phyloP scores from a whole-genome alignment of 2,888 invertebrate genomes.

The Magallana nippona region DNA sequence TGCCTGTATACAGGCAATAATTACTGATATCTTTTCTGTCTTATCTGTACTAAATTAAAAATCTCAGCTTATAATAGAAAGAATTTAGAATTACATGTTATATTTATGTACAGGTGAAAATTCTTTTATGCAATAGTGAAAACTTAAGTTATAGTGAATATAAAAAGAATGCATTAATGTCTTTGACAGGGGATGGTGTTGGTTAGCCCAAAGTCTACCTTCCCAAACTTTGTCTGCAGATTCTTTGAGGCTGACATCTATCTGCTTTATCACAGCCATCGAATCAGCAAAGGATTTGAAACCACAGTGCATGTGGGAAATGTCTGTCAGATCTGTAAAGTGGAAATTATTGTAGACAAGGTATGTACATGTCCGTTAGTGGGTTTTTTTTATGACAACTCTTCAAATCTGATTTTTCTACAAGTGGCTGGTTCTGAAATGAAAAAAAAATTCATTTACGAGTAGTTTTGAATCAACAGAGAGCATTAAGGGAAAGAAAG shows the following conservation, averaged over 20 bases:
- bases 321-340: slow-evolving; percentile 95
- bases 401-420: too few species aligned
- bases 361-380: slow-evolving; percentile 77
- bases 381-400: too few species aligned
- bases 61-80: too few species aligned
- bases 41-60: too few species aligned
- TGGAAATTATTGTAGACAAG: slow-evolving; percentile 82
- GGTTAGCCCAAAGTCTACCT: slow-evolving; percentile 70
- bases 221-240: slow-evolving; percentile 65
- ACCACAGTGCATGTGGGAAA: slow-evolving; percentile 97
- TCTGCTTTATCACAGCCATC: slow-evolving; percentile 90
- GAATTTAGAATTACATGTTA: too few species aligned
- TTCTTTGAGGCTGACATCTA: slow-evolving; percentile 90
- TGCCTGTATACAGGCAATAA: too few species aligned
- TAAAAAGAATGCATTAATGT: not conserved
- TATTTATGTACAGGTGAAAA: too few species aligned
- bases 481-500: not conserved
- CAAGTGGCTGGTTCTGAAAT: too few species aligned
- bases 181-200: slow-evolving; percentile 79
- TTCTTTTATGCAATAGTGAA: too few species aligned
- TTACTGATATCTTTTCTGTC: too few species aligned
- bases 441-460: too few species aligned
- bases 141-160: not conserved
- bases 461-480: too few species aligned
- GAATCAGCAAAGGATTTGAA: slow-evolving; percentile 81